phyloP scores from a whole-genome alignment of 1,140 invertebrate genomes.

The Planococcus citri region DNA sequence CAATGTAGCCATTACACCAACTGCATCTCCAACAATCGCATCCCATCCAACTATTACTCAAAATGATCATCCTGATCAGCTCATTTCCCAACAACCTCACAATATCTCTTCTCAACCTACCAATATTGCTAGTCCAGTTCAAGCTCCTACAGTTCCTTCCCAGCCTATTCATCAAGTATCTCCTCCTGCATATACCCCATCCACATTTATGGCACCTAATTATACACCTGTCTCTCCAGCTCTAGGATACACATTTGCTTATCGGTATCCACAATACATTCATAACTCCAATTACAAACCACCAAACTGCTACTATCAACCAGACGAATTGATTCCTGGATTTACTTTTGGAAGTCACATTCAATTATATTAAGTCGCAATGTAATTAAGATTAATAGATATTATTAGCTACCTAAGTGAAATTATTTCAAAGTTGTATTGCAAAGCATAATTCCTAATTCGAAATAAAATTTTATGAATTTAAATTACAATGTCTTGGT shows the following conservation, averaged over 20 bases:
- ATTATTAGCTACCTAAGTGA: no score
- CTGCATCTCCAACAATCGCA: neutral
- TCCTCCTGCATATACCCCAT: neutral
- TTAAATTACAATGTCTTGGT: no score
- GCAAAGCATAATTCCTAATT: no score
- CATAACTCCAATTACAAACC: neutral
- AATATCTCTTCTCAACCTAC: no score
- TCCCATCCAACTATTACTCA: neutral
- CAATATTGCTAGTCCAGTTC: no score
- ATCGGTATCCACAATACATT: neutral
- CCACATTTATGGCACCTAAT: neutral
- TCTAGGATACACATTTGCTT: neutral
- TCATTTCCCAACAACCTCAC: no score
- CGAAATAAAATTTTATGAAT: no score
- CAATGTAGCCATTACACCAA: neutral
- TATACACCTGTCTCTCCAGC: neutral
- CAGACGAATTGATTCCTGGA: neutral
- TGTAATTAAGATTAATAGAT: no score
- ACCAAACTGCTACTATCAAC: neutral
- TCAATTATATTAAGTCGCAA: neutral
- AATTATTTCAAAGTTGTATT: no score
- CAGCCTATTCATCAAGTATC: neutral
- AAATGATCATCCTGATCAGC: neutral
- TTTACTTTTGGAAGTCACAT: neutral
- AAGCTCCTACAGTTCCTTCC: no score